These are phyloP conservation scores for Erebia ligea DNA, from an alignment of 2,888 invertebrate species.

Conservation along the genomic window DNA sequence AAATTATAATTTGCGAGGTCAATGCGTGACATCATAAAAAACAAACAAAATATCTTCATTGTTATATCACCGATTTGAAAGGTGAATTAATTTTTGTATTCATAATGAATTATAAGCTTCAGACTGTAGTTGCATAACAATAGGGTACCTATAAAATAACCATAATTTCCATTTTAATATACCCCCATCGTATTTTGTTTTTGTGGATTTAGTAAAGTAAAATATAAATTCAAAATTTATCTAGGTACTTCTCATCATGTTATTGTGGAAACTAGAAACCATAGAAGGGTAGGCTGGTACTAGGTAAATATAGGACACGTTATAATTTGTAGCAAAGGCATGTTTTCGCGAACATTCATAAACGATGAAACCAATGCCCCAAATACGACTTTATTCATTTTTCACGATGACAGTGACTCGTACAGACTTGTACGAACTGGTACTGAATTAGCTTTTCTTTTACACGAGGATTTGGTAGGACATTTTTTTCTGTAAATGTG, in stretches of 20 bases:
- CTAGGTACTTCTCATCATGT: not conserved
- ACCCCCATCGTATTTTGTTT: not conserved
- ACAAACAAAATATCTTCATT: not conserved
- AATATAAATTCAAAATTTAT: too few species aligned
- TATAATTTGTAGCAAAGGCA: conserved; percentile 5
- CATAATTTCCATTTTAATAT: not conserved
- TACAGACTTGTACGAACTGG: conserved; percentile 76
- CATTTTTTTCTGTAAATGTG: conserved; percentile 38
- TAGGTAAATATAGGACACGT: too few species aligned
- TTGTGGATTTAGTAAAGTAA: too few species aligned
- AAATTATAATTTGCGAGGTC: conserved; percentile 2
- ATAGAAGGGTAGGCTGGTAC: not conserved
- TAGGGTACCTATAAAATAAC: not conserved
- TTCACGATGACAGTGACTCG: conserved; percentile 77
- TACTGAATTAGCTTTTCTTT: conserved; percentile 75
- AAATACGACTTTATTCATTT: conserved; percentile 79
- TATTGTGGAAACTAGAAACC: not conserved
- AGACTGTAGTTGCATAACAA: not conserved
- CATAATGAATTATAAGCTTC: not conserved
- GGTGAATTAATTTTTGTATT: not conserved
- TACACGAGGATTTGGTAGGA: conserved; percentile 49
- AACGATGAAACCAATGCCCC: conserved; percentile 62
- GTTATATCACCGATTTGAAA: conserved; percentile 15
- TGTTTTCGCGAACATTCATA: conserved; percentile 51
- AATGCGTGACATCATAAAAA: not conserved